Conservation (phyloP, 2,797 vertebrate species). For the Myiothlypis coronata region DNA sequence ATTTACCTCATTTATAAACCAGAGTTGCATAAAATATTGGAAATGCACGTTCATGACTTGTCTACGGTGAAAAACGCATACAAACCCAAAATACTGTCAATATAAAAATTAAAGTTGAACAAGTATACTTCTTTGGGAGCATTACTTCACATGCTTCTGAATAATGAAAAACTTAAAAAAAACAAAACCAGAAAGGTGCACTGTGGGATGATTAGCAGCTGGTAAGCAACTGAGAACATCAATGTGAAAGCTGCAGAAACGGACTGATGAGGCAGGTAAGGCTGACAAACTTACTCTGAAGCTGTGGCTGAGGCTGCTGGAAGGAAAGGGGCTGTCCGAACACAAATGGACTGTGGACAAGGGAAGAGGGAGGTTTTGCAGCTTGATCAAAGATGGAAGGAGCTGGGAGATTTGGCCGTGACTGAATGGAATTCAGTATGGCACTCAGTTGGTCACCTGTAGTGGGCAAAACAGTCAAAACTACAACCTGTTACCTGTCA, state of each 20-base stretch:
- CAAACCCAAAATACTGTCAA: neutral
- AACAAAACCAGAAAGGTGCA: constrained; percentile 53
- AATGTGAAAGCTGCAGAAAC: constrained; percentile 83
- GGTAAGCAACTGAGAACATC: constrained; percentile 66
- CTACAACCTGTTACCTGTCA: constrained; percentile 90
- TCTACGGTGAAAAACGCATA: neutral
- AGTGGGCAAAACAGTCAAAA: constrained; percentile 97
- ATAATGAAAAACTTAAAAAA: constrained; percentile 55
- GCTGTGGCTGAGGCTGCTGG: constrained; percentile 98
- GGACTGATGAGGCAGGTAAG: constrained; percentile 87
- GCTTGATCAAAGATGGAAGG: constrained; percentile 99
- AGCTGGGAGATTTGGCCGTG: constrained; percentile 98
- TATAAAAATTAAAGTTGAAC: neutral
- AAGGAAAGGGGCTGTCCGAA: constrained; percentile 99
- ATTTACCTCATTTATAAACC: neutral
- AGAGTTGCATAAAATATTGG: neutral
- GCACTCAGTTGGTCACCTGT: constrained; percentile 99
- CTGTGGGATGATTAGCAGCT: constrained; percentile 57
- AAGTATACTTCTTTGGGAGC: constrained; percentile 44
- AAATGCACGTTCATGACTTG: neutral
- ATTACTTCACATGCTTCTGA: constrained; percentile 56
- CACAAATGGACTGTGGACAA: constrained; percentile 99
- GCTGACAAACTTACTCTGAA: constrained; percentile 99
- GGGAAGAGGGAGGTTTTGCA: constrained; percentile 99
- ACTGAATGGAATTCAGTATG: constrained; percentile 99